Evolutionary conservation across 2,888 invertebrate species (phyloP), one percentile per base, ranked within the genome.

Genomic region (Cephus pulcher): DNA sequence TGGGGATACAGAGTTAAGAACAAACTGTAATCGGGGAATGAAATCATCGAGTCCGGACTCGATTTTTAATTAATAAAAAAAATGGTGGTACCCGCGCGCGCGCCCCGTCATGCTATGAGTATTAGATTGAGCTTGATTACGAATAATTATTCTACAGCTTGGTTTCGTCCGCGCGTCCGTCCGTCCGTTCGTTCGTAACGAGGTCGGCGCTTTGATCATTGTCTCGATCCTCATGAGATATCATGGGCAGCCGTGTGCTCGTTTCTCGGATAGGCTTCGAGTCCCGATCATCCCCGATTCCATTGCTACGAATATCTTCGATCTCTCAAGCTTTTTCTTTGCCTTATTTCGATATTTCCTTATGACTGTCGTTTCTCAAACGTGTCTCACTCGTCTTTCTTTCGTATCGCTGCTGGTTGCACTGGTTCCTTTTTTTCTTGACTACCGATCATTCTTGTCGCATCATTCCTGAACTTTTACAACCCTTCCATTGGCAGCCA

Each of bases 121-220:
- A 89, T 89, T 89, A 90, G 90, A 90, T 91, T 87, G 89, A 89
- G 84, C 88, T 89, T 89, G 90, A 90, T 90, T 90, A 88, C 88
- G 88, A 89, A 88, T 90, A 90, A 91, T 90, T 90, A 90, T 89
- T 90, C 87, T 85, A 83, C 86, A 81, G 86, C 86, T 85, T 84
- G 82, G 84, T 86, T 87, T 87, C 86, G 86, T 85, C 82, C 85
- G 82, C 86, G 33, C 71, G 71, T 71, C 34, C 71, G 71, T 71
- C 71, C 71, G 71, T 71, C 34, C 71, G 71, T 32, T 32, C 71
- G 71, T 32, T 79, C 76, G 81, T 83, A 86, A 83, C 86, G 82
- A 84, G 85, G 82, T 79, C 86, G 86, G 86, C 86, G 84, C 86
- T 86, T 86, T 86, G 86, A 86, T 86, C 86, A 82, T 81, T 80